A percentile compares a stretch with the other conserved stretches of the same genome.
Conservation (phyloP, 1,140 invertebrate genomes). For the Drosophila varians region DNA sequence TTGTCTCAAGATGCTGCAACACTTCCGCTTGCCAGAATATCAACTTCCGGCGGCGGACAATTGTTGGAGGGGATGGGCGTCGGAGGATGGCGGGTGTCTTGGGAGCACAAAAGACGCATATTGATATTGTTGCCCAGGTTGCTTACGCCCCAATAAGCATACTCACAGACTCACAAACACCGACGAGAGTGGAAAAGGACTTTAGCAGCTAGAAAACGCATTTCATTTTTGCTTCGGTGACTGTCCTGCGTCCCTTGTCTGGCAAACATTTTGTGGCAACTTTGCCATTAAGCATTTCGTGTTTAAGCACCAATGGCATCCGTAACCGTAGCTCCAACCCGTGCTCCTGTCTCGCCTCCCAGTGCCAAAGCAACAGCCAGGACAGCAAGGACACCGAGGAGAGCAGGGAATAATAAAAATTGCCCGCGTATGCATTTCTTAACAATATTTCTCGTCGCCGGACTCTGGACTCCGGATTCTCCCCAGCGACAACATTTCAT, state of each 20-base stretch:
- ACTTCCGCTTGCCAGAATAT: slow-evolving; percentile 73
- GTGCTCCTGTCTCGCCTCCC: neutral
- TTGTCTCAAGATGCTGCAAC: slow-evolving; percentile 36
- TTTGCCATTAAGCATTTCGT: slow-evolving; percentile 75
- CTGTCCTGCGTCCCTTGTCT: slow-evolving; percentile 42
- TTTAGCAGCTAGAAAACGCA: slow-evolving; percentile 63
- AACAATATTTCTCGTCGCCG: slow-evolving; percentile 57
- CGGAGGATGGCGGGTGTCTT: neutral
- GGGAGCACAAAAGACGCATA: slow-evolving; percentile 62
- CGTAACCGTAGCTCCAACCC: neutral
- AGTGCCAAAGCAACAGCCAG: neutral
- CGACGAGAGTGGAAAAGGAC: slow-evolving; percentile 28
- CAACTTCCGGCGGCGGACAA: slow-evolving; percentile 71
- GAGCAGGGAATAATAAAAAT: slow-evolving; percentile 50
- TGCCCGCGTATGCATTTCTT: slow-evolving; percentile 73
- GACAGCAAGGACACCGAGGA: neutral
- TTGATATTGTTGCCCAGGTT: slow-evolving; percentile 76
- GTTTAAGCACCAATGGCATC: slow-evolving; percentile 30
- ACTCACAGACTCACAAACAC: slow-evolving; percentile 4
- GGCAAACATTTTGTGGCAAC: slow-evolving; percentile 74
- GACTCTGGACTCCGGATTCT: neutral
- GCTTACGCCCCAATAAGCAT: slow-evolving; percentile 62
- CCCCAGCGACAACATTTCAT: slow-evolving; percentile 68
- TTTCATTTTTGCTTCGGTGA: slow-evolving; percentile 70
- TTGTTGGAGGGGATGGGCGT: slow-evolving; percentile 38